Conservation (phyloP, 2,113 vertebrate species). For the Sceloporus undulatus region DNA sequence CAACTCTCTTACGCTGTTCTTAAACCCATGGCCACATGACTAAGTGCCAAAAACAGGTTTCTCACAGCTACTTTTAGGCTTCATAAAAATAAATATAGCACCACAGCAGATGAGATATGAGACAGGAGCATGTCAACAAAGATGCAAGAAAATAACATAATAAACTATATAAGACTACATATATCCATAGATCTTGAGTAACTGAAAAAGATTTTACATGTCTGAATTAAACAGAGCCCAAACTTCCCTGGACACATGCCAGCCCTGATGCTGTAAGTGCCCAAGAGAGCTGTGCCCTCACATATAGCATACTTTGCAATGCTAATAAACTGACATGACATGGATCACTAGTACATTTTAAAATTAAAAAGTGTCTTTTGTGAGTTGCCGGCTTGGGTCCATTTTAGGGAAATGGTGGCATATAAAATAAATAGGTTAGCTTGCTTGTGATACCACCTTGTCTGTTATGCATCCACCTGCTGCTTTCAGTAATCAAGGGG, state of each 20-base stretch:
- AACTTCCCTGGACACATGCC: not conserved
- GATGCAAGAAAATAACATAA: not conserved
- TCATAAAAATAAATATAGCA: conserved; percentile 58
- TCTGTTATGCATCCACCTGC: no score
- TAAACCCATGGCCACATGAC: conserved; percentile 20
- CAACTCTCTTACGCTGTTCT: conserved; percentile 40
- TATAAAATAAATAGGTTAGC: no score
- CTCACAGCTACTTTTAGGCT: conserved; percentile 37
- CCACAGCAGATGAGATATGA: conserved; percentile 36
- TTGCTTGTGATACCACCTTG: no score
- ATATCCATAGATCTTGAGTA: not conserved
- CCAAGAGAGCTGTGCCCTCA: not conserved
- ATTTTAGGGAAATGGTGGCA: no score
- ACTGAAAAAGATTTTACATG: not conserved
- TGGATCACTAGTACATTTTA: no score
- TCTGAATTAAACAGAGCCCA: not conserved
- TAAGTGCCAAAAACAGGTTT: conserved; percentile 35
- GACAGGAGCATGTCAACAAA: conserved; percentile 12
- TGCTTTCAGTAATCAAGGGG: no score
- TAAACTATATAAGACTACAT: not conserved
- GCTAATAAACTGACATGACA: no score
- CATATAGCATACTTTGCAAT: not conserved
- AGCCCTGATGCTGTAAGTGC: not conserved
- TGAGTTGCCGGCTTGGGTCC: no score
- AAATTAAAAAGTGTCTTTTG: no score